Conservation (phyloP, 2,888 invertebrate genomes). For the Acronicta psi region DNA sequence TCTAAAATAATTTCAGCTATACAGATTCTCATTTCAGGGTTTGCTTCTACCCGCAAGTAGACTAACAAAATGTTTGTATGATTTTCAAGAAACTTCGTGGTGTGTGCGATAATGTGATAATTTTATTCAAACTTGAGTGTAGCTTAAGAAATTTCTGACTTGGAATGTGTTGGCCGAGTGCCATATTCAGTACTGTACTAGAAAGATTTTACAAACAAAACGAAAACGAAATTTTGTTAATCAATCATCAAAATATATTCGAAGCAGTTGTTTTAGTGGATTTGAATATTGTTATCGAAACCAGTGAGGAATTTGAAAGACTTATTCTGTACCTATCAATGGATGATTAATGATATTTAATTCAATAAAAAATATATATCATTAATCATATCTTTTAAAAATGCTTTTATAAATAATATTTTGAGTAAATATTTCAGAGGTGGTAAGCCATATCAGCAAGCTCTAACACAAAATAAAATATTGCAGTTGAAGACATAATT, state of each 20-base stretch:
- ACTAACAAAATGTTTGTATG: conserved; percentile 24
- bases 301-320: conserved; percentile 1
- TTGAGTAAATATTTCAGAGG: too few species aligned
- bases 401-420: too few species aligned
- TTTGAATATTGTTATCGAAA: conserved; percentile 19
- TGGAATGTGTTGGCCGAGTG: conserved; percentile 30
- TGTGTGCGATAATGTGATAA: conserved; percentile 44
- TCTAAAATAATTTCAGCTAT: background rate
- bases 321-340: too few species aligned
- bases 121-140: conserved; percentile 32
- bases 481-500: too few species aligned
- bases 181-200: conserved; percentile 24
- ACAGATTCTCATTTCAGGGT: background rate
- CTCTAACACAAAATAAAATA: too few species aligned
- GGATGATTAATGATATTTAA: too few species aligned
- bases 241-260: conserved; percentile 26
- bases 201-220: conserved; percentile 26
- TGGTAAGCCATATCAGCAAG: too few species aligned
- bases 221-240: conserved; percentile 19
- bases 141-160: conserved; percentile 21
- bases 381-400: too few species aligned
- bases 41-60: conserved; percentile 13
- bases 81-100: background rate
- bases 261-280: conserved; percentile 15
- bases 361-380: too few species aligned